Conservation (phyloP, 2,888 invertebrate species). For the Plagodis pulveraria region DNA sequence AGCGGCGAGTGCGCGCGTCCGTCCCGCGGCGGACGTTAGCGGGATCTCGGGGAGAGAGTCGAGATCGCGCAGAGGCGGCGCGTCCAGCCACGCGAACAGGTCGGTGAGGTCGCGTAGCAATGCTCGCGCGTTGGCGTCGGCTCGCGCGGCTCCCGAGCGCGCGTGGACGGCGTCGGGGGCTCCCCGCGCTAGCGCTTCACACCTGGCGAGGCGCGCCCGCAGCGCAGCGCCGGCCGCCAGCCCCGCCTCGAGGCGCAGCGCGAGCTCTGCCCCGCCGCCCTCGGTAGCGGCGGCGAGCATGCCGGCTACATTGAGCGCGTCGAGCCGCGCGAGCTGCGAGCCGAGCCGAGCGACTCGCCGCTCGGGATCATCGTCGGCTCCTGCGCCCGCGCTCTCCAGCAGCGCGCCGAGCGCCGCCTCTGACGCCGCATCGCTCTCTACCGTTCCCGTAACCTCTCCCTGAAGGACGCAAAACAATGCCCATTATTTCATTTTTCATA, state of each 20-base stretch:
- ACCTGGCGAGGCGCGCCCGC: constrained; percentile 67
- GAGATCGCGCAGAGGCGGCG: constrained; percentile 62
- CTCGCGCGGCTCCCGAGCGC: constrained; percentile 76
- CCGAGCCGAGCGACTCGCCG: constrained; percentile 88
- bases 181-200: constrained; percentile 87
- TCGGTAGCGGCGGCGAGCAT: constrained; percentile 77
- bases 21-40: constrained; percentile 57
- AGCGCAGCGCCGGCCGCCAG: constrained; percentile 87
- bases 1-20: constrained; percentile 62
- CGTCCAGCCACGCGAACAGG: constrained; percentile 67
- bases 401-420: constrained; percentile 87
- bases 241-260: constrained; percentile 52
- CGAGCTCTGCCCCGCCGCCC: constrained; percentile 84
- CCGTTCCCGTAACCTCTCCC: constrained; percentile 86
- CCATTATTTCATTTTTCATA: no score
- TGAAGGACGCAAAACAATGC: no score
- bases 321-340: constrained; percentile 91
- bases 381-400: constrained; percentile 89
- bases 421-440: constrained; percentile 89
- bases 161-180: constrained; percentile 57
- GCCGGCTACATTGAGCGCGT: constrained; percentile 50
- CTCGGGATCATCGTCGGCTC: constrained; percentile 94
- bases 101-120: constrained; percentile 91
- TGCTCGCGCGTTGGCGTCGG: constrained; percentile 93
- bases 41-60: constrained; percentile 63